These are phyloP conservation scores for Gambusia holbrooki DNA, from an alignment of 2,113 vertebrate genomes.

Conservation along the genomic window DNA sequence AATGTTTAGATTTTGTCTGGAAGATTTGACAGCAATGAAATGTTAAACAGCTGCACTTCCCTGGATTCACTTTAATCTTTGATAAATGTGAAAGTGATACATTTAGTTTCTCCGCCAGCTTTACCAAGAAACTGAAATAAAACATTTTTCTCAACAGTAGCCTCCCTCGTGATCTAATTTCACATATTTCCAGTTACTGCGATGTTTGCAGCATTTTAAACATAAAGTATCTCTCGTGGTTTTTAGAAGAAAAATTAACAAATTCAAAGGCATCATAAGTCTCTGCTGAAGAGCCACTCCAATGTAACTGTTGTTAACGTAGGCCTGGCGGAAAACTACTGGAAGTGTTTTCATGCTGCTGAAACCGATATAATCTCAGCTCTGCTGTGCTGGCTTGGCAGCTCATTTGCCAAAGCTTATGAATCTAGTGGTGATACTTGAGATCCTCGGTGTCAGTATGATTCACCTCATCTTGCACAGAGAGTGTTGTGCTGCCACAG, in stretches of 20 bases:
- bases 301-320: neutral
- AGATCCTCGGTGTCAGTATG: constrained; percentile 42
- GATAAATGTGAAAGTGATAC: neutral
- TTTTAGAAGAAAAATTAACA: neutral
- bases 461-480: constrained; percentile 19
- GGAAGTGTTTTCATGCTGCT: constrained; percentile 1
- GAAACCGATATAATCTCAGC: constrained; percentile 32
- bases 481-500: neutral
- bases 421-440: constrained; percentile 20
- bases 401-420: constrained; percentile 17
- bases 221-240: neutral
- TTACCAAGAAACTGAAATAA: neutral
- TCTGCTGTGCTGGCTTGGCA: constrained; percentile 16
- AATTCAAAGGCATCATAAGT: neutral
- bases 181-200: neutral
- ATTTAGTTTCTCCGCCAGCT: neutral
- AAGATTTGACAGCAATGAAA: neutral
- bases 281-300: neutral
- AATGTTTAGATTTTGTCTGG: neutral
- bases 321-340: constrained; percentile 57
- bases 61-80: too few relatives aligned
- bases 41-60: neutral
- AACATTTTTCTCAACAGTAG: too few relatives aligned
- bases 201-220: neutral
- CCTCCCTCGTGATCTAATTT: neutral